phyloP scores from a whole-genome alignment of 2,113 vertebrate species.

The Pteronura brasiliensis region DNA sequence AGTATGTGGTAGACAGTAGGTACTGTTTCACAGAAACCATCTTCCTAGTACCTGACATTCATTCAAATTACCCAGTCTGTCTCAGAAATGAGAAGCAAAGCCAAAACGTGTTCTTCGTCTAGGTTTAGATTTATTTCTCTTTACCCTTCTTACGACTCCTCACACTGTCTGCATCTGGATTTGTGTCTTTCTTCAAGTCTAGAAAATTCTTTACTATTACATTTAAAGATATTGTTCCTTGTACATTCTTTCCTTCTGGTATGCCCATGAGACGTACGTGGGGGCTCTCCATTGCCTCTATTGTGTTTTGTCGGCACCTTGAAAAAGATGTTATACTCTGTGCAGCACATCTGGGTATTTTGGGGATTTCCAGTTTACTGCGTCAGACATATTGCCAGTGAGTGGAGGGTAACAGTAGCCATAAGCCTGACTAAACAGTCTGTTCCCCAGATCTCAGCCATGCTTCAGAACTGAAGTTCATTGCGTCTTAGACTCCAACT shows the following conservation, averaged over 20 bases:
- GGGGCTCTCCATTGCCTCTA: background rate
- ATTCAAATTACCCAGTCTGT: background rate
- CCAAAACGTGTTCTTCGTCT: background rate
- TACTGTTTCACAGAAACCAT: background rate
- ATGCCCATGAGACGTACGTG: background rate
- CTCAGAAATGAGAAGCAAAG: background rate
- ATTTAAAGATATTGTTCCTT: background rate
- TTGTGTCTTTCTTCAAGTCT: background rate
- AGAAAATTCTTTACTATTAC: background rate
- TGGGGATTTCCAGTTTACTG: background rate
- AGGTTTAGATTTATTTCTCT: background rate
- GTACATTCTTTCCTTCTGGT: background rate
- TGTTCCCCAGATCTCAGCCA: background rate
- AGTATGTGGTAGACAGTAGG: background rate
- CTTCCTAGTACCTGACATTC: background rate
- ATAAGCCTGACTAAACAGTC: background rate
- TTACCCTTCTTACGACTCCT: background rate
- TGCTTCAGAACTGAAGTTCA: background rate
- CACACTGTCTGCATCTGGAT: background rate
- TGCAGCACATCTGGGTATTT: background rate
- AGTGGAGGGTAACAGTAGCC: background rate
- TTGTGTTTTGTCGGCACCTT: background rate
- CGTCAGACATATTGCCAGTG: background rate
- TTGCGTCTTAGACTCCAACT: background rate
- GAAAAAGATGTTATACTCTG: background rate